Evolutionary conservation across 2,888 invertebrate genomes (phyloP), one percentile per base, ranked within the genome.

Genomic region (Orthosia incerta): DNA sequence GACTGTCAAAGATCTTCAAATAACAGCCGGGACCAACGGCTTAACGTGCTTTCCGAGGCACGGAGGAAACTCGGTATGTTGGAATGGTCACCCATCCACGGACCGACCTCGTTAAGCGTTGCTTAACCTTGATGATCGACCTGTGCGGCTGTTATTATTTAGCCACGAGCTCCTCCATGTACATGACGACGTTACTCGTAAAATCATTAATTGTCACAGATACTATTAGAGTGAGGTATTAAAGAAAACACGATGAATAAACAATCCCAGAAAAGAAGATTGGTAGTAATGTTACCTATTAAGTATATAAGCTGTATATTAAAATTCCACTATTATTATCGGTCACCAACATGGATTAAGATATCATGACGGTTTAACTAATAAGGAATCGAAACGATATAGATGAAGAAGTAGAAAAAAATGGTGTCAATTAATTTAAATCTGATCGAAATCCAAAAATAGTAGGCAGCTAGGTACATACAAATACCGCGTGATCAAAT

Each of bases 401-500:
- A 4, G 16, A 74, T 7, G 5, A 61, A n/a, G 55, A 31, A 23
- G 12, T 9, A 26, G 50, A 66, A 16, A 51, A 51, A 11, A 3
- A 51, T 51, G n/a, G 45, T 11, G 4, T 7, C 0, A 51, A 23
- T 16, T 26, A 7, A 13, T 13, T 18, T 26, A 4, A 31, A 68
- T n/a, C 7, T 5, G 18, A 59, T 48, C 3, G 2, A 65, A 56
- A 26, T 53, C 20, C 13, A 50, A 76, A 64, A 55, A 60, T 45
- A 63, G 18, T 20, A 45, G 23, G 18, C 18, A 18, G 9, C 61
- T 39, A 39, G 39, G 39, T 31, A 26, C 23, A n/a, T 4, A 15
- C 61, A 59, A 56, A 51, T 18, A 68, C 9, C n/a, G 2, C 45
- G n/a, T 31, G 61, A 76, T 82, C 56, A 67, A 45, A 71, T 69